phyloP scores from a whole-genome alignment of 2,113 vertebrate genomes.

The Columbina picui region DNA sequence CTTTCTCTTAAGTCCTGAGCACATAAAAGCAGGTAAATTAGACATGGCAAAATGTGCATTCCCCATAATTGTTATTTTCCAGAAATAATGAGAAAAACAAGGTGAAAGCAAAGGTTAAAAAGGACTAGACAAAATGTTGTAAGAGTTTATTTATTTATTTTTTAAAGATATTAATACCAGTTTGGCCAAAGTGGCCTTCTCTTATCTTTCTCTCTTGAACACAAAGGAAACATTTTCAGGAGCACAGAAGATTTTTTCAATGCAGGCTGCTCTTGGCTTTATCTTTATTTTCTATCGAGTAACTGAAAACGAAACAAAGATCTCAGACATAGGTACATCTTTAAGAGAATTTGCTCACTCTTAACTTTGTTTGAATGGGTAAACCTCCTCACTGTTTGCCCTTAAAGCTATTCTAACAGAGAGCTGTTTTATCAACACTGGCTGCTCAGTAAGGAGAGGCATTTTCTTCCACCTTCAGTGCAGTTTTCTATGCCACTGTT shows the following conservation, averaged over 20 bases:
- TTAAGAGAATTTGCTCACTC: constrained; percentile 67
- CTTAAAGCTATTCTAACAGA: constrained; percentile 68
- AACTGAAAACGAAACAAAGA: constrained; percentile 45
- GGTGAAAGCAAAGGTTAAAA: not conserved
- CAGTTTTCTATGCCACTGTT: constrained; percentile 45
- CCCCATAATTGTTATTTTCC: not conserved
- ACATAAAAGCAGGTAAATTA: not conserved
- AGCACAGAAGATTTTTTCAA: not conserved
- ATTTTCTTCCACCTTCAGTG: constrained; percentile 57
- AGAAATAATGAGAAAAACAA: not conserved
- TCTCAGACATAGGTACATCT: constrained; percentile 60
- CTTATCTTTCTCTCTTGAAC: not conserved
- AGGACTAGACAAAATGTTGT: not conserved
- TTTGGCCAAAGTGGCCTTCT: not conserved
- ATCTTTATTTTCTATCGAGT: constrained; percentile 61
- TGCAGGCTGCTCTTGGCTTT: constrained; percentile 30
- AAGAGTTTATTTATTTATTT: not conserved
- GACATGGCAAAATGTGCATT: not conserved
- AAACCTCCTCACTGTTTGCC: constrained; percentile 66
- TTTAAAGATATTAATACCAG: not conserved
- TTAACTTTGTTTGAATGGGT: constrained; percentile 67
- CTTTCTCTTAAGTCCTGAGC: not conserved
- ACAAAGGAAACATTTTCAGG: constrained; percentile 28
- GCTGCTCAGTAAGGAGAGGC: constrained; percentile 48
- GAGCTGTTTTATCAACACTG: constrained; percentile 64